phyloP scores from a whole-genome alignment of 2,888 invertebrate species.

The Synanthedon vespiformis region DNA sequence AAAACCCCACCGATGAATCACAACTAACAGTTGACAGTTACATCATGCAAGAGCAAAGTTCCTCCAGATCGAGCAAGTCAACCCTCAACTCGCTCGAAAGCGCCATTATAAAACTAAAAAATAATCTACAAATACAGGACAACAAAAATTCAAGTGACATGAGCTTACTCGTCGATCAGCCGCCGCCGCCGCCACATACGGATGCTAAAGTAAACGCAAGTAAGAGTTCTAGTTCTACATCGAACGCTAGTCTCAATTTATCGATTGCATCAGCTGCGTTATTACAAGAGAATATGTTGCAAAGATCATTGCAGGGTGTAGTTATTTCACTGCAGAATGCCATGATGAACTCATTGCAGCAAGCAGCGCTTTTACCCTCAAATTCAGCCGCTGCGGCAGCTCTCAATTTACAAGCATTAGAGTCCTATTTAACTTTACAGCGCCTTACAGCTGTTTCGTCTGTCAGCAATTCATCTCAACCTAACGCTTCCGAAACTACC shows the following conservation, averaged over 20 bases:
- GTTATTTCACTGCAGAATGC: conserved; percentile 86
- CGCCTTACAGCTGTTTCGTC: conserved; percentile 79
- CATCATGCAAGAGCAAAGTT: conserved; percentile 67
- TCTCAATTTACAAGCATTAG: conserved; percentile 85
- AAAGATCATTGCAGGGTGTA: conserved; percentile 82
- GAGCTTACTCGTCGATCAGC: conserved; percentile 45
- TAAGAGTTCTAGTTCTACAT: conserved; percentile 53
- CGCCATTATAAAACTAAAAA: conserved; percentile 66
- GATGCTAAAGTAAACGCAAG: conserved; percentile 50
- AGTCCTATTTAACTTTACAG: conserved; percentile 87
- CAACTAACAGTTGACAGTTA: conserved; percentile 4
- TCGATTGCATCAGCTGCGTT: conserved; percentile 72
- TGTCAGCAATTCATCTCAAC: conserved; percentile 45
- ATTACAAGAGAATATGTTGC: conserved; percentile 74
- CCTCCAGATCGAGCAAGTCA: conserved; percentile 54
- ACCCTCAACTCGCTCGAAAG: conserved; percentile 64
- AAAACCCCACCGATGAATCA: conserved; percentile 19
- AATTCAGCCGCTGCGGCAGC: conserved; percentile 88
- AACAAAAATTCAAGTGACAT: conserved; percentile 46
- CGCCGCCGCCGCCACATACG: conserved; percentile 43
- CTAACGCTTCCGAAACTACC: conserved; percentile 38
- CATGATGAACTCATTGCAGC: conserved; percentile 86
- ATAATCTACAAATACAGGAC: conserved; percentile 66
- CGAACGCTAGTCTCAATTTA: conserved; percentile 50
- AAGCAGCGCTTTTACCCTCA: conserved; percentile 84